phyloP scores from a whole-genome alignment of 2,113 vertebrate species.

The Pelmatolapia mariae region DNA sequence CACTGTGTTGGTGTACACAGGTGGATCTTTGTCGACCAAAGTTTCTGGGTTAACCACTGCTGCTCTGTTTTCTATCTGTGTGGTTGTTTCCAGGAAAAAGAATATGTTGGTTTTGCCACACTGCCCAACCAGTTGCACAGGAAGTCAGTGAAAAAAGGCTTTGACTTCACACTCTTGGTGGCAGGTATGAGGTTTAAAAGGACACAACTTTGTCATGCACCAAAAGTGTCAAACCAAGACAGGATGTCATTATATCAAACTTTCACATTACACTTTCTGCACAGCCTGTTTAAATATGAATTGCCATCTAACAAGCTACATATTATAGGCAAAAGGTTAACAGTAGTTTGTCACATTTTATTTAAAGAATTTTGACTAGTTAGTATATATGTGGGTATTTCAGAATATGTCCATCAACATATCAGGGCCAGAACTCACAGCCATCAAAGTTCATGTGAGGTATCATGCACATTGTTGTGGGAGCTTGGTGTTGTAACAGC shows the following conservation, averaged over 20 bases:
- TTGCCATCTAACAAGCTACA: not conserved
- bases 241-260: not conserved
- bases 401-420: not conserved
- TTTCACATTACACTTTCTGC: not conserved
- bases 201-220: not conserved
- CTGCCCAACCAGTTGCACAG: constrained; percentile 72
- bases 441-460: not conserved
- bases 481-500: not conserved
- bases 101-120: constrained; percentile 72
- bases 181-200: constrained; percentile 52
- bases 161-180: constrained; percentile 75
- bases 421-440: not conserved
- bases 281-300: not conserved
- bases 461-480: not conserved
- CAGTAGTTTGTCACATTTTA: not conserved
- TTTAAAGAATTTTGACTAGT: not conserved
- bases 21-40: not conserved
- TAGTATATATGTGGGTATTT: not conserved
- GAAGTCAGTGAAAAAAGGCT: constrained; percentile 74
- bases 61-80: not conserved
- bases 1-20: not conserved
- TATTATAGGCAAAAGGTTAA: not conserved
- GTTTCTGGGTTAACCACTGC: not conserved
- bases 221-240: not conserved
- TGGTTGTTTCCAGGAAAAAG: constrained; percentile 54